Conservation (phyloP, 1,140 invertebrate genomes). For the Carcinoscorpius rotundicauda region DNA sequence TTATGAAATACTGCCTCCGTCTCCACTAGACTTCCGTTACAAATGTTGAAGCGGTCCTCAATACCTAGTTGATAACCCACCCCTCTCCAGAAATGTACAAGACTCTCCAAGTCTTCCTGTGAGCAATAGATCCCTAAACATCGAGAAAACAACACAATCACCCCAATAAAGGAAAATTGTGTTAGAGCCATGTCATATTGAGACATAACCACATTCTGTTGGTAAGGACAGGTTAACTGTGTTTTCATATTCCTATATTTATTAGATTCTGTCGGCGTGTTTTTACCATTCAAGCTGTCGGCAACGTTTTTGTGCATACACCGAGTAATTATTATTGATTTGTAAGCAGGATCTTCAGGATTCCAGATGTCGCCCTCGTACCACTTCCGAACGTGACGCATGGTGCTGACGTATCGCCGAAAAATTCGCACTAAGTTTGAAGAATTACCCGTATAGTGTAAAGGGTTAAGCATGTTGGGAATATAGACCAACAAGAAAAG, state of each 20-base stretch:
- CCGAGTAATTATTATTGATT: conserved; percentile 29
- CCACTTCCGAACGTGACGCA: conserved; percentile 59
- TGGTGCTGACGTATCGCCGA: conserved; percentile 56
- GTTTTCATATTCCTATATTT: too few species aligned
- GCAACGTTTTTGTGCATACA: conserved; percentile 12
- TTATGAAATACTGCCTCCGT: conserved; percentile 31
- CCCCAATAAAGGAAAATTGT: conserved; percentile 53
- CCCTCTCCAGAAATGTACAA: conserved; percentile 66
- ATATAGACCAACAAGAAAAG: conserved; percentile 12
- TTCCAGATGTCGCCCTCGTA: conserved; percentile 47
- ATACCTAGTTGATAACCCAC: conserved; percentile 65
- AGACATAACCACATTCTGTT: neutral
- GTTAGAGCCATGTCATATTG: conserved; percentile 71
- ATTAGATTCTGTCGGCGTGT: too few species aligned
- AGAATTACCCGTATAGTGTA: conserved; percentile 37
- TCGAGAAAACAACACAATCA: conserved; percentile 48
- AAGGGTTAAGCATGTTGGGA: conserved; percentile 15
- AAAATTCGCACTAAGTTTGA: conserved; percentile 45
- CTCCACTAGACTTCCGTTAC: conserved; percentile 34
- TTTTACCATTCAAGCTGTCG: too few species aligned
- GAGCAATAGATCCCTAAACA: conserved; percentile 46
- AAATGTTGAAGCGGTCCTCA: conserved; percentile 55
- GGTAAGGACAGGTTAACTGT: neutral
- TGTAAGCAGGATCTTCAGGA: conserved; percentile 29
- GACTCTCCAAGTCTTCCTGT: conserved; percentile 49